Evolutionary conservation across 2,888 invertebrate genomes (phyloP).

Genomic region (Horisme vitalbata): DNA sequence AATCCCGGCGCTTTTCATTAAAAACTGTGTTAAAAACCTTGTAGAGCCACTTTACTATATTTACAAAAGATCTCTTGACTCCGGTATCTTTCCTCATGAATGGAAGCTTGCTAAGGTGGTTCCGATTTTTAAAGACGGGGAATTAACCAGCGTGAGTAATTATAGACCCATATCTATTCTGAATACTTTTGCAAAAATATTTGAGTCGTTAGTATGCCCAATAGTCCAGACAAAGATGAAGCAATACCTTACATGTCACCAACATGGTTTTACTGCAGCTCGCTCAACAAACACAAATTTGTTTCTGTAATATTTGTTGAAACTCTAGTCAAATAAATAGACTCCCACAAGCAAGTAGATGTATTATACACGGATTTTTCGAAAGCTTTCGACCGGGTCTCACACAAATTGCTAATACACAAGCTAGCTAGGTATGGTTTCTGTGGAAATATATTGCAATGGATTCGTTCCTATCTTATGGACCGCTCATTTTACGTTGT

Average conservation of each 20-base stretch:
- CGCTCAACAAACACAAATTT: not conserved
- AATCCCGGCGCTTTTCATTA: conserved; percentile 2
- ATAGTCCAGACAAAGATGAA: not conserved
- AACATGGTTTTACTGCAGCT: not conserved
- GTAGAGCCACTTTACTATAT: conserved; percentile 1
- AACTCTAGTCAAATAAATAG: not conserved
- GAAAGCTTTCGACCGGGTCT: too few relatives aligned
- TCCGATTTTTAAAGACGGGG: conserved; percentile 7
- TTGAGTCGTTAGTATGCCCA: not conserved
- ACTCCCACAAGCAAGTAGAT: too few relatives aligned
- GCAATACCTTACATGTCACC: not conserved
- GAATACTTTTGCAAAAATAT: not conserved
- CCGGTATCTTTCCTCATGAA: conserved; percentile 1
- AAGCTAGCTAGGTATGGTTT: too few relatives aligned
- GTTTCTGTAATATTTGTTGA: not conserved
- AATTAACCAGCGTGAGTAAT: not conserved
- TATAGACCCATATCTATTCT: conserved; percentile 12
- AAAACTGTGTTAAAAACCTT: too few relatives aligned
- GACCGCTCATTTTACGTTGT: too few relatives aligned
- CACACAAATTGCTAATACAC: too few relatives aligned
- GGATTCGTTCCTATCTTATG: too few relatives aligned
- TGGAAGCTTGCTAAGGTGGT: conserved; percentile 7
- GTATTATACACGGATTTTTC: too few relatives aligned
- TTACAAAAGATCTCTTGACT: not conserved
- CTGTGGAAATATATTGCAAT: too few relatives aligned